These are phyloP conservation scores for Actias luna DNA, from an alignment of 2,888 invertebrate species.

Conservation along the genomic window DNA sequence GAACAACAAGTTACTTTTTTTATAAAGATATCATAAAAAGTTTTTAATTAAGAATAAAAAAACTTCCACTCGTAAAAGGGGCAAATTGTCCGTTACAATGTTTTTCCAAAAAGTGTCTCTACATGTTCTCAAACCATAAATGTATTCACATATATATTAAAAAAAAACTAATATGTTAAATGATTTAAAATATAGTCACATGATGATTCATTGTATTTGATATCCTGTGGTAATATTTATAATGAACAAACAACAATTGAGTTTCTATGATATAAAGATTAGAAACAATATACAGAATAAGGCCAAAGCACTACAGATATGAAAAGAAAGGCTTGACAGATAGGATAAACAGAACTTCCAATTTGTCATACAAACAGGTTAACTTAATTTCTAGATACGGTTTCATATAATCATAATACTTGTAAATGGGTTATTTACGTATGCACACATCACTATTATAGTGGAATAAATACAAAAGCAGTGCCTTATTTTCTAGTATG, in stretches of 20 bases:
- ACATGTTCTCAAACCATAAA: too few species aligned
- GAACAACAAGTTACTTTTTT: too few species aligned
- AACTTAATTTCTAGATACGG: neutral
- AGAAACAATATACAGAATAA: neutral
- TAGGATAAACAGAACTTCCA: neutral
- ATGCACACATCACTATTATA: too few species aligned
- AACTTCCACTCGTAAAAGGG: too few species aligned
- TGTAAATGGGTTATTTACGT: too few species aligned
- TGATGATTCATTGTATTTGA: neutral
- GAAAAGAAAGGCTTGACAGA: neutral
- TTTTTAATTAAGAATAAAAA: too few species aligned
- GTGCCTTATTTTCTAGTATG: neutral
- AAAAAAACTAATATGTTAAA: neutral
- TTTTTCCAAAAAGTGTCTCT: too few species aligned
- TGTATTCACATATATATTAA: too few species aligned
- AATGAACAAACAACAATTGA: neutral
- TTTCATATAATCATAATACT: neutral
- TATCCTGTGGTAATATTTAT: neutral
- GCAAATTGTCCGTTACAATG: too few species aligned
- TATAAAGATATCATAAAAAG: too few species aligned
- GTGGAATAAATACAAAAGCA: too few species aligned
- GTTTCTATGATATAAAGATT: neutral
- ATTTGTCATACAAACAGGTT: neutral
- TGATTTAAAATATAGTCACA: neutral
- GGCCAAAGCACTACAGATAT: conserved; percentile 1